These are phyloP conservation scores for Aleadryas rufinucha DNA, from an alignment of 2,113 vertebrate genomes.

Conservation along the genomic window DNA sequence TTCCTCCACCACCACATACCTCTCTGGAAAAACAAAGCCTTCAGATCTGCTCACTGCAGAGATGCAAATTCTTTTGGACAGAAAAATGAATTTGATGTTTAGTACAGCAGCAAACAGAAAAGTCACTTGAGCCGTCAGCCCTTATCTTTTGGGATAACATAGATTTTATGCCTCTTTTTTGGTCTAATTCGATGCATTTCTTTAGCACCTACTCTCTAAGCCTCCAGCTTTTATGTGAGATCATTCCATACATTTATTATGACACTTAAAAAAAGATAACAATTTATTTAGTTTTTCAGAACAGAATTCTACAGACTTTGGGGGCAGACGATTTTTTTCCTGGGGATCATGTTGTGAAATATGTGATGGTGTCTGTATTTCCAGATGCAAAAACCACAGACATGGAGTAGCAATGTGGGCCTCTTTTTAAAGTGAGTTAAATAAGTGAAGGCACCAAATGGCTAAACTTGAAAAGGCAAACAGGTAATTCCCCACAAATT, in stretches of 20 bases:
- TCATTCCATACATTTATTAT: conserved; percentile 27
- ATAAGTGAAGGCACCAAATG: neutral
- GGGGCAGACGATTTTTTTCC: neutral
- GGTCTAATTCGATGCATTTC: conserved; percentile 27
- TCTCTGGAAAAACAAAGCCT: conserved; percentile 1
- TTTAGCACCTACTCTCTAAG: conserved; percentile 15
- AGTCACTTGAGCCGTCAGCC: neutral
- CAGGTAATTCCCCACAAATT: neutral
- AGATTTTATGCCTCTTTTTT: conserved; percentile 31
- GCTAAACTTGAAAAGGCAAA: neutral
- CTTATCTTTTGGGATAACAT: neutral
- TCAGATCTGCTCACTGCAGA: neutral
- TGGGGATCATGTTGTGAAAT: neutral
- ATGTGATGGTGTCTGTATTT: neutral
- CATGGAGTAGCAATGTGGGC: neutral
- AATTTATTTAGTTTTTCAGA: conserved; percentile 30
- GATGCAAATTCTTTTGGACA: conserved; percentile 38
- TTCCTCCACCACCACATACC: neutral
- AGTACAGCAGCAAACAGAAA: neutral
- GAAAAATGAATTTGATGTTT: neutral
- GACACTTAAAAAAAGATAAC: neutral
- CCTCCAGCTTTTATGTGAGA: neutral
- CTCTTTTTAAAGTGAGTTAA: neutral
- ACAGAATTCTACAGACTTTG: neutral
- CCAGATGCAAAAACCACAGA: neutral